These are phyloP conservation scores for Protula sp. DNA, from an alignment of 2,888 invertebrate genomes.

Conservation along the genomic window DNA sequence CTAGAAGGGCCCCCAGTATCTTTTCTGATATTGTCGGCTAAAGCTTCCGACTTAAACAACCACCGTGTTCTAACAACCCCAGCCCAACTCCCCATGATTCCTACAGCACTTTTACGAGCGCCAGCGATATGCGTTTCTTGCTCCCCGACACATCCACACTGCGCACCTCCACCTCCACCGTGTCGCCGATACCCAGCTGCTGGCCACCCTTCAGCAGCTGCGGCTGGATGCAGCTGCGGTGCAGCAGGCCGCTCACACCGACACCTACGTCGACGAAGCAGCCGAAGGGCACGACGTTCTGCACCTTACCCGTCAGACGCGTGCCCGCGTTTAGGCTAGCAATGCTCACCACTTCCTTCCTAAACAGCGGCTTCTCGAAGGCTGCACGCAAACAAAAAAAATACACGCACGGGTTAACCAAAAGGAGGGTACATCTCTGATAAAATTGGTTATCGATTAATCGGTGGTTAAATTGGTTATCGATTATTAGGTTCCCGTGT, in stretches of 20 bases:
- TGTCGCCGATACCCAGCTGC: slow-evolving; percentile 37
- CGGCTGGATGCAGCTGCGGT: slow-evolving; percentile 52
- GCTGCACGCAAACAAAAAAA: slow-evolving; percentile 38
- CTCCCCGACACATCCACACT: slow-evolving; percentile 28
- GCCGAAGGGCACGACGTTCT: slow-evolving; percentile 83
- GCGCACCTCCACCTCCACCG: slow-evolving; percentile 35
- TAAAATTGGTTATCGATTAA: too few species aligned
- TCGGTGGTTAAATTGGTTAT: background rate
- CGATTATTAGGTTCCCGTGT: background rate
- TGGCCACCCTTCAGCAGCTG: slow-evolving; percentile 13
- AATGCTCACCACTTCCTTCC: slow-evolving; percentile 65
- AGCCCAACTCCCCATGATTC: too few species aligned
- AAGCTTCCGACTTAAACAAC: too few species aligned
- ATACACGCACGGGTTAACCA: background rate
- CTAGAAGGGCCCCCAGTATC: too few species aligned
- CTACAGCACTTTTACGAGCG: too few species aligned
- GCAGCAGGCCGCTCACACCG: slow-evolving; percentile 49
- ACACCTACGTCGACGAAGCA: slow-evolving; percentile 73
- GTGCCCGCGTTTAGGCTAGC: slow-evolving; percentile 59
- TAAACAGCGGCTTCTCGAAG: slow-evolving; percentile 69
- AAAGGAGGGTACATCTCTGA: too few species aligned
- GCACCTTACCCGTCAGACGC: slow-evolving; percentile 64
- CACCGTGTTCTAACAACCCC: too few species aligned
- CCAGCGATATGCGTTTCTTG: too few species aligned
- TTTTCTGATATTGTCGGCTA: too few species aligned